phyloP scores from a whole-genome alignment of 2,888 invertebrate genomes.

The Lithophane semibrunnea region DNA sequence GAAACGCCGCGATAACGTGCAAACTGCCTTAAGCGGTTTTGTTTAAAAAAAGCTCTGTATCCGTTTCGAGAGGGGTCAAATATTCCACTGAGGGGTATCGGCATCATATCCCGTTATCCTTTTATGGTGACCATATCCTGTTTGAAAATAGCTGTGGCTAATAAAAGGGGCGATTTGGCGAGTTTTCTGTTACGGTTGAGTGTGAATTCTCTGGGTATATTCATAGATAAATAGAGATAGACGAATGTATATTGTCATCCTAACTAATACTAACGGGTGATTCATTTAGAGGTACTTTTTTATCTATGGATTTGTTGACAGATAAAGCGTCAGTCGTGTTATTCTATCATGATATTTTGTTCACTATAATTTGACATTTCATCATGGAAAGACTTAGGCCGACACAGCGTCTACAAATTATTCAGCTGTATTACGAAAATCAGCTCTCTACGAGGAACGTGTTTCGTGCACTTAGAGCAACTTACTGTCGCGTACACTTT shows the following conservation, averaged over 20 bases:
- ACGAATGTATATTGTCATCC: not conserved
- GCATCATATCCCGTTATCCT: constrained; percentile 18
- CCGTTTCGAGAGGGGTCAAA: constrained; percentile 40
- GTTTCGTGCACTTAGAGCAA: too few relatives aligned
- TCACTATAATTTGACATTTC: too few relatives aligned
- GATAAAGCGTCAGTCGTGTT: too few relatives aligned
- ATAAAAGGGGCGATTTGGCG: constrained; percentile 26
- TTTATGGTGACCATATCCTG: constrained; percentile 57
- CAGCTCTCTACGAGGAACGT: too few relatives aligned
- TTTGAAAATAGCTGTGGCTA: constrained; percentile 34
- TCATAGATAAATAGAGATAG: not conserved
- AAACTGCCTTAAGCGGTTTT: constrained; percentile 43
- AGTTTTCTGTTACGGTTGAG: not conserved
- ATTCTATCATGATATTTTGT: too few relatives aligned
- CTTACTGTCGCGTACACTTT: too few relatives aligned
- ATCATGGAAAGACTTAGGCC: too few relatives aligned
- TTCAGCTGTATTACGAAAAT: too few relatives aligned
- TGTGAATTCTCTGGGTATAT: not conserved
- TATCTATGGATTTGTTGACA: too few relatives aligned
- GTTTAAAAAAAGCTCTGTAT: constrained; percentile 39
- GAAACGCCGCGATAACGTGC: constrained; percentile 39
- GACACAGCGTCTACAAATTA: too few relatives aligned
- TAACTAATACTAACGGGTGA: too few relatives aligned
- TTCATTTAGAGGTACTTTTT: too few relatives aligned
- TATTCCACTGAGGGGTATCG: constrained; percentile 44